Percentiles rank a stretch among this genome's conserved stretches.
phyloP scores from a whole-genome alignment of 2,888 invertebrate genomes.

The Chironomus riparius region DNA sequence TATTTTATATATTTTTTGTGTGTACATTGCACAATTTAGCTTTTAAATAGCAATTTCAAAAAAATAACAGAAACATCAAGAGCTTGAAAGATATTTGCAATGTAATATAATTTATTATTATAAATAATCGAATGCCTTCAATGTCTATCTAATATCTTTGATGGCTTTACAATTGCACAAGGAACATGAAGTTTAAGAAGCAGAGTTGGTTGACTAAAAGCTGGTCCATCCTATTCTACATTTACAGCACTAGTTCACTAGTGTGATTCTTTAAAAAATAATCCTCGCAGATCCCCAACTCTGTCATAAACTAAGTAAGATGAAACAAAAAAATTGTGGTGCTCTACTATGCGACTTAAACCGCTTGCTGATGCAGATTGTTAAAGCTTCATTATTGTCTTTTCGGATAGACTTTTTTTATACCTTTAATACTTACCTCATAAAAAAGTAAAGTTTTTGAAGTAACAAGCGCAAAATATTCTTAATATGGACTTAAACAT shows the following conservation, averaged over 20 bases:
- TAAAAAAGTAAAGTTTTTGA: not conserved
- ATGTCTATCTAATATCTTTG: constrained; percentile 17
- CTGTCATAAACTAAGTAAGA: not conserved
- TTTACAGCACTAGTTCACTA: no score
- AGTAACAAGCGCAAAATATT: constrained; percentile 19
- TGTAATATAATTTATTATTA: constrained; percentile 16
- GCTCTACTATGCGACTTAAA: not conserved
- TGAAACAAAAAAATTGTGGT: not conserved
- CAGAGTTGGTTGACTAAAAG: no score
- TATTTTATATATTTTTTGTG: not conserved
- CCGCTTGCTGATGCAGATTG: constrained; percentile 3
- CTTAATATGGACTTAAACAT: constrained; percentile 24
- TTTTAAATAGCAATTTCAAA: not conserved
- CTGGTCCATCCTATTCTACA: no score
- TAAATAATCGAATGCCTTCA: constrained; percentile 24
- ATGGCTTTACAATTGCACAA: constrained; percentile 17
- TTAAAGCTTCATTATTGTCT: constrained; percentile 13
- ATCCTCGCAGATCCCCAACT: no score
- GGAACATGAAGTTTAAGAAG: not conserved
- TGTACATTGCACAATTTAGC: not conserved
- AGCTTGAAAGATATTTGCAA: not conserved
- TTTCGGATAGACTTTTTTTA: not conserved
- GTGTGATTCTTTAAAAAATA: no score
- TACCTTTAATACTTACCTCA: not conserved
- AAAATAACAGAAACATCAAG: not conserved